phyloP scores from a whole-genome alignment of 2,888 invertebrate genomes.

The Philereme transversata region DNA sequence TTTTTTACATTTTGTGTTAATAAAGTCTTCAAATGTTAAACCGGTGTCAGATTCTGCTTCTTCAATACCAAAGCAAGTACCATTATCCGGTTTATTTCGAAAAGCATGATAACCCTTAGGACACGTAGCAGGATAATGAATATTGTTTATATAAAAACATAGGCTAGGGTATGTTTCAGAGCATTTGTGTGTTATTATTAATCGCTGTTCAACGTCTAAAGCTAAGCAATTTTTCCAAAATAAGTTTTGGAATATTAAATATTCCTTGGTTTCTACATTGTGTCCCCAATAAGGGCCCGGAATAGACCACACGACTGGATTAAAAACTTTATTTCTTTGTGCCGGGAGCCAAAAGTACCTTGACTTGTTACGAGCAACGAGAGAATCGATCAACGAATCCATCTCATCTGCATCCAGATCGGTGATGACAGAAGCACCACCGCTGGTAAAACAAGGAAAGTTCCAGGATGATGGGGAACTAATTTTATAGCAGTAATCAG shows the following conservation, averaged over 20 bases:
- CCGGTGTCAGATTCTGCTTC: constrained; percentile 43
- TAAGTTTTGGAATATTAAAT: constrained; percentile 44
- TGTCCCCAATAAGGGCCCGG: constrained; percentile 76
- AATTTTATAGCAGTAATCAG: constrained; percentile 67
- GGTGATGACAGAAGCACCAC: constrained; percentile 68
- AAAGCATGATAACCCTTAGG: constrained; percentile 68
- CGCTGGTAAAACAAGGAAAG: constrained; percentile 67
- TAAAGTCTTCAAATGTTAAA: constrained; percentile 58
- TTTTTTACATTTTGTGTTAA: constrained; percentile 52
- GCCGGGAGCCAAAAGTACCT: constrained; percentile 80
- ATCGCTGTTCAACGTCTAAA: constrained; percentile 54
- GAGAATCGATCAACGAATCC: constrained; percentile 54
- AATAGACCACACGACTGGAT: constrained; percentile 73
- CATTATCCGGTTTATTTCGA: constrained; percentile 61
- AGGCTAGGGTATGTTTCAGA: constrained; percentile 60
- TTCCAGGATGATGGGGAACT: constrained; percentile 57
- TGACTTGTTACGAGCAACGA: constrained; percentile 51
- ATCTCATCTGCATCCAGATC: constrained; percentile 59
- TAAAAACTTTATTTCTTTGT: constrained; percentile 63
- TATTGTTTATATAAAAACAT: constrained; percentile 69
- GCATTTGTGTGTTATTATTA: constrained; percentile 60
- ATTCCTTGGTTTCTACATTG: constrained; percentile 44
- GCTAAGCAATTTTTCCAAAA: constrained; percentile 64
- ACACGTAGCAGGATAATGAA: constrained; percentile 63
- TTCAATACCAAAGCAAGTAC: constrained; percentile 69